These are phyloP conservation scores for Thamnaconus septentrionalis DNA, from an alignment of 2,113 vertebrate species.

Conservation along the genomic window DNA sequence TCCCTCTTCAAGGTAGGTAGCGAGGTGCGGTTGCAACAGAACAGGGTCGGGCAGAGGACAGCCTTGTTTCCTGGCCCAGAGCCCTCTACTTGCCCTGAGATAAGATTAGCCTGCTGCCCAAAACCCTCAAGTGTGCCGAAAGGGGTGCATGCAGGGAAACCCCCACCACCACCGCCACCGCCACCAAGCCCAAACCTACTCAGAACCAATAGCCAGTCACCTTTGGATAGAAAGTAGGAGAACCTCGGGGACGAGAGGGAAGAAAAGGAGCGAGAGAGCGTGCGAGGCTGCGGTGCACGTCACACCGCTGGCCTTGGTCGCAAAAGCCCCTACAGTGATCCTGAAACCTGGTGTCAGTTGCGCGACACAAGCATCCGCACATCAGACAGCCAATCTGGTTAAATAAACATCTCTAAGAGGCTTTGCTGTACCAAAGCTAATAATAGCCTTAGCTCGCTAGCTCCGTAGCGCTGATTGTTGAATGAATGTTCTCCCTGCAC, in stretches of 20 bases:
- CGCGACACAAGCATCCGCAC: slow-evolving; percentile 65
- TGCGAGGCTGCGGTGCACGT: not conserved
- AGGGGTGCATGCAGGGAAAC: slow-evolving; percentile 60
- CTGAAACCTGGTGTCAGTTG: slow-evolving; percentile 52
- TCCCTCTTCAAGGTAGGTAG: not conserved
- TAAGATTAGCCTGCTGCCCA: slow-evolving; percentile 62
- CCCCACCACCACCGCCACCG: slow-evolving; percentile 28
- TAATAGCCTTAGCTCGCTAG: slow-evolving; percentile 66
- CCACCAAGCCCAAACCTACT: slow-evolving; percentile 1
- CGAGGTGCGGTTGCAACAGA: too few species aligned
- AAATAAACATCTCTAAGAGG: slow-evolving; percentile 80
- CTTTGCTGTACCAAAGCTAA: slow-evolving; percentile 80
- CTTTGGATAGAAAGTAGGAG: slow-evolving; percentile 37
- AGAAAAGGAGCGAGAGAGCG: slow-evolving; percentile 2
- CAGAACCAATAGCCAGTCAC: slow-evolving; percentile 56
- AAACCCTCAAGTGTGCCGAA: slow-evolving; percentile 50
- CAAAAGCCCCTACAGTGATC: slow-evolving; percentile 26
- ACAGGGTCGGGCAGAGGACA: slow-evolving; percentile 28
- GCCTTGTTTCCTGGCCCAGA: slow-evolving; percentile 42
- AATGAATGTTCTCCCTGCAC: slow-evolving; percentile 53
- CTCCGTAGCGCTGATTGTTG: slow-evolving; percentile 39
- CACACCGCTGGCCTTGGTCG: slow-evolving; percentile 48
- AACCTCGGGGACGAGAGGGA: not conserved
- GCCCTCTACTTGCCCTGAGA: slow-evolving; percentile 43
- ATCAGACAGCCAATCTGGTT: slow-evolving; percentile 76